Evolutionary conservation across 2,888 invertebrate genomes (phyloP), one percentile per base, ranked within the genome.

Genomic region (Cheiracanthium punctorium): DNA sequence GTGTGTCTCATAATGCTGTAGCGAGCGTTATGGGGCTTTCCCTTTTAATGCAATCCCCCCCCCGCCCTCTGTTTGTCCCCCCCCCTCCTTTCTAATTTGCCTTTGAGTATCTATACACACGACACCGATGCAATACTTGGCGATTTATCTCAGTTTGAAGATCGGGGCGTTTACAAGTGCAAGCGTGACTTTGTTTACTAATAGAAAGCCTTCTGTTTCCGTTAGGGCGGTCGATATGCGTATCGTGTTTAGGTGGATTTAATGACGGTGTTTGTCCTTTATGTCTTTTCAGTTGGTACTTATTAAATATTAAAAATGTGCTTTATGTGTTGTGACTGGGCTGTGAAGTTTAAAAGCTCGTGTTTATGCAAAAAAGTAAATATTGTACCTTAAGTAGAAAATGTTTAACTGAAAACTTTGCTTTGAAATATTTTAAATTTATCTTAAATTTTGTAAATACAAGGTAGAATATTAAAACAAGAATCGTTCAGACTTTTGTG

Each of bases 1-100:
- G 33, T 58, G 33, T 58, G 65, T 65, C 72, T 43, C 76, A 82
- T 85, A 79, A 85, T 85, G 79, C 69, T 73, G 65, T 65, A 69
- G 67, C 48, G 72, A 67, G 73, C 73, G 64, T 37, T 74, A 28
- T 24, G 32, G 52, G 72, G 37, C 67, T 24, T 52, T 37, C 58
- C 48, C 67, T 12, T 76, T 41, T 64, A 10, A 30, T 43, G 30
- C n/a, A n/a, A n/a, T 24, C 75, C 58, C 75, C 74, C 67, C 69
- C 74, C 64, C 67, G 24, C 64, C n/a, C 76, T 41, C 71, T n/a
- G 29, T 37, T n/a, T 29, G 17, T 71, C 41, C 71, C 41, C 71
- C 28, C n/a, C 4, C 14, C 37, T n/a, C n/a, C n/a, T n/a, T 65
- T 52, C 79, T 79, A 85, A 85, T 85, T 85, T 85, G 79, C 52